Evolutionary conservation across 2,888 invertebrate species (phyloP).

Genomic region (Oscheius onirici): DNA sequence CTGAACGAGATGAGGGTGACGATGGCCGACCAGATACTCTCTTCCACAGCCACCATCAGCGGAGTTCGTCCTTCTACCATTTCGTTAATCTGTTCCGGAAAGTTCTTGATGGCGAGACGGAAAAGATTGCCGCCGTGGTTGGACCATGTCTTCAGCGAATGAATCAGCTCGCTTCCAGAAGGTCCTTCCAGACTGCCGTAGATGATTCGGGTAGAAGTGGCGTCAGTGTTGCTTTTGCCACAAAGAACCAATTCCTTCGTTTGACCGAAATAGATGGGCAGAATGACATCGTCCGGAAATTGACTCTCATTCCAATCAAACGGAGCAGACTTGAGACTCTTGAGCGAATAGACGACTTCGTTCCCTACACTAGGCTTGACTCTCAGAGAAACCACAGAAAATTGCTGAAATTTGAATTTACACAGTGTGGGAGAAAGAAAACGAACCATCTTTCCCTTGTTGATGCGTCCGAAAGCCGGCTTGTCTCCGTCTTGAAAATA

Average conservation of each 20-base stretch:
- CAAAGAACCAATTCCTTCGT: neutral
- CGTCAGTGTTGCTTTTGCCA: neutral
- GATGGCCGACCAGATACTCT: conserved; percentile 41
- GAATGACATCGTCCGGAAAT: conserved; percentile 17
- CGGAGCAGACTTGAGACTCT: neutral
- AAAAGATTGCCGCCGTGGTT: conserved; percentile 17
- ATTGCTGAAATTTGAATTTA: conserved; percentile 11
- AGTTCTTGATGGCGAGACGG: neutral
- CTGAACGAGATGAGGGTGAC: conserved; percentile 40
- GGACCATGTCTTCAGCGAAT: conserved; percentile 11
- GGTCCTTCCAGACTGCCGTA: conserved; percentile 17
- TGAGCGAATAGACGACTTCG: conserved; percentile 8
- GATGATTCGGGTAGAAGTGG: neutral
- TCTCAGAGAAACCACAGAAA: conserved; percentile 10
- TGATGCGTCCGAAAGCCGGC: neutral
- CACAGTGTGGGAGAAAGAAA: neutral
- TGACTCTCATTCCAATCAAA: conserved; percentile 18
- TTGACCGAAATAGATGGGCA: conserved; percentile 22
- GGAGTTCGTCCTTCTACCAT: conserved; percentile 40
- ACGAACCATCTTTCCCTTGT: neutral
- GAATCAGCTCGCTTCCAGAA: conserved; percentile 7
- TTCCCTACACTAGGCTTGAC: neutral
- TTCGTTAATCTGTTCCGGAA: conserved; percentile 21
- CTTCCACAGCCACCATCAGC: conserved; percentile 43
- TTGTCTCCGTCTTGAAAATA: conserved; percentile 25